Evolutionary conservation across 2,888 invertebrate genomes (phyloP), one percentile per base, ranked within the genome.

Genomic region (Thera britannica): DNA sequence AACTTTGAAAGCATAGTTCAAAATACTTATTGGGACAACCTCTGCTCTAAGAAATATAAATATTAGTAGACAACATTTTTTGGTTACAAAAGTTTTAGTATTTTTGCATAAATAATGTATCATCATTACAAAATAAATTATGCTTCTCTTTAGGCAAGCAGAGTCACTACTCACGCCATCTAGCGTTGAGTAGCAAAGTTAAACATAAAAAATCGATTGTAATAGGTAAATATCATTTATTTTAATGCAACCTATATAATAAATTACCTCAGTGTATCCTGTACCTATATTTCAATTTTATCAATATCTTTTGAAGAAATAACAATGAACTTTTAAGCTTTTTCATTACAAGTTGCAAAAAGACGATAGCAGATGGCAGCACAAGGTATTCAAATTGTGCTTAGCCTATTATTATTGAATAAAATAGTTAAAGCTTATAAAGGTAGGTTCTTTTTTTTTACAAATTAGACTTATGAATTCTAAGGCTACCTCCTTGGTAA

Each of bases 161-260:
- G 0, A 23, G 23, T 23, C 0, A 63, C 58, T 62, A 35, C 38
- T 44, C 7, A 3, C 7, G 91, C 87, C 91, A 91, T 90, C 92
- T 92, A 83, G 80, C 74, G 84, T 58, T 68, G 88, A 90, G 89
- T 92, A 90, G 93, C 86, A 41, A 49, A 78, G 88, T 75, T 73
- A 57, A 2, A 5, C 2, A 6, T n/a, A 4, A 63, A 61, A 23
- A 63, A 74, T 72, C 71, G 36, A 74, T 77, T 34, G 34, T 34
- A 34, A 7, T 38, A 55, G 2, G 0, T 57, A 38, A 57, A 44
- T 38, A 44, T 51, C 34, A 5, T 23, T 44, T 36, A 49, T 12
- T 62, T 2, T 12, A 1, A 51, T 9, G 5, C 23, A 51, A 0
- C 3, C 6, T 51, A 23, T 23, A 23, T 5, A 51, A 7, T 0